Evolutionary conservation across 1,140 invertebrate species (phyloP).

Genomic region (Phortica variegata): DNA sequence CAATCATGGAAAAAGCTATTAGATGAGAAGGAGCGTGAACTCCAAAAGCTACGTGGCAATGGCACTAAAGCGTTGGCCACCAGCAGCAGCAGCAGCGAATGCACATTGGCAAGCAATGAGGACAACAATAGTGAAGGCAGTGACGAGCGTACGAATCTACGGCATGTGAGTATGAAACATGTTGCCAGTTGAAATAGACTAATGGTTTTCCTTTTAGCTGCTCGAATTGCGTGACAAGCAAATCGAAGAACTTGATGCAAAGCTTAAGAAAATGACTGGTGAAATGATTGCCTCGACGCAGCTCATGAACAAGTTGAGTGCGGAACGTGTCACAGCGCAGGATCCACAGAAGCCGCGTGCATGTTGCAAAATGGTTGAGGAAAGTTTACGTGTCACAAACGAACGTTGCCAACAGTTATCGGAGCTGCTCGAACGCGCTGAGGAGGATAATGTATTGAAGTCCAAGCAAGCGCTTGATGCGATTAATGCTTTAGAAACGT

Average conservation of each 20-base stretch:
- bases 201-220: slow-evolving; percentile 16
- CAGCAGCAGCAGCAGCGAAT: slow-evolving; percentile 20
- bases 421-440: slow-evolving; percentile 43
- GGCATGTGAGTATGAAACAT: slow-evolving; percentile 28
- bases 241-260: slow-evolving; percentile 43
- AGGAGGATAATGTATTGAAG: slow-evolving; percentile 50
- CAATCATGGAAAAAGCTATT: slow-evolving; percentile 32
- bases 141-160: slow-evolving; percentile 30
- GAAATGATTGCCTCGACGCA: slow-evolving; percentile 46
- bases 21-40: slow-evolving; percentile 42
- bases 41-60: slow-evolving; percentile 24
- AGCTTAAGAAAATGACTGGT: slow-evolving; percentile 37
- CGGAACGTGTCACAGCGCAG: slow-evolving; percentile 27
- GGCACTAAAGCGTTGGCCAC: not conserved
- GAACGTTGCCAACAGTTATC: slow-evolving; percentile 34
- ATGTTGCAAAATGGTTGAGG: slow-evolving; percentile 45
- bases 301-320: slow-evolving; percentile 44
- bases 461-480: slow-evolving; percentile 51
- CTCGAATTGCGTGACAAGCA: slow-evolving; percentile 37
- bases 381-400: slow-evolving; percentile 30
- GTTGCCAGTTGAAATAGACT: not conserved
- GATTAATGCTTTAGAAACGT: slow-evolving; percentile 41
- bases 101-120: slow-evolving; percentile 2
- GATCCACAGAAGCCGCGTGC: slow-evolving; percentile 30
- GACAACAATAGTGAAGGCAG: not conserved